Evolutionary conservation across 1,140 invertebrate species (phyloP), one percentile per base, ranked within the genome.

Genomic region (Bemisia tabaci): DNA sequence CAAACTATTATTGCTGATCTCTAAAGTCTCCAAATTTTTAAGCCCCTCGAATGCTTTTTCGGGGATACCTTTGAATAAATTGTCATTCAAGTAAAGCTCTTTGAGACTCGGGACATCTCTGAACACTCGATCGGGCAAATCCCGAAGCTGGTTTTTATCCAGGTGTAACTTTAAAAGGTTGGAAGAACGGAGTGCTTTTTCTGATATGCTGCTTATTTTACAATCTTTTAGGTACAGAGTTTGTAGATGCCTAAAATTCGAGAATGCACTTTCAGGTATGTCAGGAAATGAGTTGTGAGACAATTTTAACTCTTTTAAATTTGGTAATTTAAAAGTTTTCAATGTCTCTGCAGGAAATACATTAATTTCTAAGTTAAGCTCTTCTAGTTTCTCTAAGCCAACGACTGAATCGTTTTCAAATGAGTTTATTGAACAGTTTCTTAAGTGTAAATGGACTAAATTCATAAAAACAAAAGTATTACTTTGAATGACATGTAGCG

Each of bases 21-120:
- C 33, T 48, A 48, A 48, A 9, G 17, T 66, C 59, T 66, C 64
- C 66, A 77, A 48, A 68, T 69, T 70, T 74, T 92, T 88, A 65
- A 93, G 75, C 12, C 85, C 87, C 22, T 85, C 83, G 9, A 95
- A 77, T 0, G 91, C 85, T 5, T 84, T 83, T 70, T 92, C 89
- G 0, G 91, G 90, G 65, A 94, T 84, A 12, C 85, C 83, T 24
- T 80, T 77, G 26, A 95, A 85, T 26, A 79, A 77, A 75, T 94
- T 94, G 1, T 83, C 77, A 69, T 85, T 84, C 22, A 94, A 72
- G 71, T 83, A 84, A 22, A 95, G 73, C 72, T 92, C 89, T 73
- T 87, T 85, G 25, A 94, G 79, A 11, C 83, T 83, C n/a, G 84
- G 82, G 48, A 89, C 78, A 11, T 82, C 82, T 21, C 82, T 80